phyloP scores from a whole-genome alignment of 2,888 invertebrate species.

The Camponotus fellah region DNA sequence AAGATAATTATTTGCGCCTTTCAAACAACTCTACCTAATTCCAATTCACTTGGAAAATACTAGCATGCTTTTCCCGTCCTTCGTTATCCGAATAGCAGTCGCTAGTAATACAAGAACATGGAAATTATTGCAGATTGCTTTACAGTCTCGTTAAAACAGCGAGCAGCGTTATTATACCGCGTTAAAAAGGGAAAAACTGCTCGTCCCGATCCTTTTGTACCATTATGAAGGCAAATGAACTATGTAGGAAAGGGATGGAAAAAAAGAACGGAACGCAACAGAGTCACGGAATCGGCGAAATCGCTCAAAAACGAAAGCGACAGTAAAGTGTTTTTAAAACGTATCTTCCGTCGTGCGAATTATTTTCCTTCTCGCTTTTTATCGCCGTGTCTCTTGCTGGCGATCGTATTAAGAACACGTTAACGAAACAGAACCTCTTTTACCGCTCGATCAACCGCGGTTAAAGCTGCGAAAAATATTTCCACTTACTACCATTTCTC shows the following conservation, averaged over 20 bases:
- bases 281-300: slow-evolving; percentile 34
- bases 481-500: slow-evolving; percentile 40
- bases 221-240: slow-evolving; percentile 58
- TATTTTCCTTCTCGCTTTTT: slow-evolving; percentile 34
- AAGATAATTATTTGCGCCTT: slow-evolving; percentile 23
- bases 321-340: slow-evolving; percentile 51
- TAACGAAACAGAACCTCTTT: slow-evolving; percentile 43
- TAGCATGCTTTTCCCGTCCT: slow-evolving; percentile 32
- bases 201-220: slow-evolving; percentile 49
- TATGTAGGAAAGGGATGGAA: slow-evolving; percentile 19
- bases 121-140: slow-evolving; percentile 60
- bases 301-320: slow-evolving; percentile 39
- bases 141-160: slow-evolving; percentile 62
- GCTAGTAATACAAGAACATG: slow-evolving; percentile 35
- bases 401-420: slow-evolving; percentile 43
- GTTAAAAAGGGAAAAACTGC: slow-evolving; percentile 46
- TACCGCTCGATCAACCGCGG: slow-evolving; percentile 29
- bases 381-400: neutral
- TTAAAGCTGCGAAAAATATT: slow-evolving; percentile 45
- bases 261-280: slow-evolving; percentile 27
- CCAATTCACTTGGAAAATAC: slow-evolving; percentile 39
- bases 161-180: slow-evolving; percentile 51
- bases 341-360: slow-evolving; percentile 44
- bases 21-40: slow-evolving; percentile 21
- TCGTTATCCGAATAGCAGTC: slow-evolving; percentile 43